Conservation (phyloP, 2,888 invertebrate species). For the Dinocampus coccinellae region DNA sequence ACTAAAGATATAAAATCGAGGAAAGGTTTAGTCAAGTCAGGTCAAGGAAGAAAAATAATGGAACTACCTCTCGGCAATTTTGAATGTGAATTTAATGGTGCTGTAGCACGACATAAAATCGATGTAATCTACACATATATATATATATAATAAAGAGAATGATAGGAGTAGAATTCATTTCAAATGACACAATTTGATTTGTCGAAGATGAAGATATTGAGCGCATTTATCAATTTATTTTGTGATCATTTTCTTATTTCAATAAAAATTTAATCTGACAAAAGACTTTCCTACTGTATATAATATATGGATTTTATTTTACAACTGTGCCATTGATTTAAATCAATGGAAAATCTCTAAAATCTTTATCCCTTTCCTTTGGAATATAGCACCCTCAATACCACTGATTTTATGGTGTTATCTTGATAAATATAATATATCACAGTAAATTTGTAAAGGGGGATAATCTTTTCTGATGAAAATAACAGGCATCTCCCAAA, state of each 20-base stretch:
- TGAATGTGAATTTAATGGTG: slow-evolving; percentile 1
- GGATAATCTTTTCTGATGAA: background rate
- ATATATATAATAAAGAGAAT: background rate
- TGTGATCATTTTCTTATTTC: background rate
- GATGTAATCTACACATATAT: background rate
- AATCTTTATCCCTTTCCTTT: too few relatives aligned
- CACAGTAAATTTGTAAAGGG: background rate
- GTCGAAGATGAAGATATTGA: background rate
- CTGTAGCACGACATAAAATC: background rate
- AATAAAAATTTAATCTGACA: background rate
- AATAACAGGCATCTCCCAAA: background rate
- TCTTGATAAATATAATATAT: background rate
- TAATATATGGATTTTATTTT: background rate
- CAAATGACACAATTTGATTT: slow-evolving; percentile 1
- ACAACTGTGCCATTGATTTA: background rate
- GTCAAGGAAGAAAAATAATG: slow-evolving; percentile 2
- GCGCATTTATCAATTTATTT: background rate
- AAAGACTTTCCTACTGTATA: background rate
- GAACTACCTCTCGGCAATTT: background rate
- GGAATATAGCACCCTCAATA: background rate
- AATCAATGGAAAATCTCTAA: background rate
- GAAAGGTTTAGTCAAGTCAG: background rate
- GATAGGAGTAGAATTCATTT: background rate
- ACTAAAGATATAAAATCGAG: background rate
- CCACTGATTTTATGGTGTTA: background rate